Percentiles rank a stretch among this genome's conserved stretches.
Evolutionary conservation across 2,888 invertebrate species (phyloP).

Genomic region (Hipparchia semele): DNA sequence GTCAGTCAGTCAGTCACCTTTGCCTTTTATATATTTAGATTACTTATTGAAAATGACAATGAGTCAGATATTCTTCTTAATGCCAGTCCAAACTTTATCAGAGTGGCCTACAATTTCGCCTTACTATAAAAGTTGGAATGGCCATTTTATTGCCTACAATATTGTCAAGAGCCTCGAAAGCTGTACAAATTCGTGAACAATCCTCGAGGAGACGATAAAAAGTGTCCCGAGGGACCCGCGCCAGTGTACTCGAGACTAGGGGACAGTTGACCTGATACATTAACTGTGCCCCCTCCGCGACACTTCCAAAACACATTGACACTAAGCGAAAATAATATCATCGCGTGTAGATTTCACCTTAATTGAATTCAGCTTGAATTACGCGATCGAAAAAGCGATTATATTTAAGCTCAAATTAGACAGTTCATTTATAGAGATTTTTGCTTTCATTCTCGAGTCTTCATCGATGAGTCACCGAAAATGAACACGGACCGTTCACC

Average conservation of each 20-base stretch:
- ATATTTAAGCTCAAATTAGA: no score
- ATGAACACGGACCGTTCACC: no score
- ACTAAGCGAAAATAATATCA: slow-evolving; percentile 10
- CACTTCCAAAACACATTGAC: background rate
- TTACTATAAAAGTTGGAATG: background rate
- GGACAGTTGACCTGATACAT: slow-evolving; percentile 29
- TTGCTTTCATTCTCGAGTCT: no score
- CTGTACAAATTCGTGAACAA: slow-evolving; percentile 15
- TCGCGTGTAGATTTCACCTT: slow-evolving; percentile 1
- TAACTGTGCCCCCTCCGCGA: slow-evolving; percentile 17
- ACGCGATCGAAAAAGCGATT: no score
- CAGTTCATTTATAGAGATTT: no score
- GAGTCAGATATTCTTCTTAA: background rate
- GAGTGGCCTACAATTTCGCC: background rate
- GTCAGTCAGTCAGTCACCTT: no score
- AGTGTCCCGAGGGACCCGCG: slow-evolving; percentile 25
- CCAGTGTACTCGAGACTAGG: slow-evolving; percentile 23
- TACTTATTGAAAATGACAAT: no score
- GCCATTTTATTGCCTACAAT: slow-evolving; percentile 17
- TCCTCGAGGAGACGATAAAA: slow-evolving; percentile 20
- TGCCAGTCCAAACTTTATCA: background rate
- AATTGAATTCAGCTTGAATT: background rate
- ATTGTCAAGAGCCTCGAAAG: background rate
- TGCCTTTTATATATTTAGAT: no score
- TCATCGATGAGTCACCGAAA: no score